Conservation (phyloP, 2,113 vertebrate species). For the Apistogramma diplotaenia region DNA sequence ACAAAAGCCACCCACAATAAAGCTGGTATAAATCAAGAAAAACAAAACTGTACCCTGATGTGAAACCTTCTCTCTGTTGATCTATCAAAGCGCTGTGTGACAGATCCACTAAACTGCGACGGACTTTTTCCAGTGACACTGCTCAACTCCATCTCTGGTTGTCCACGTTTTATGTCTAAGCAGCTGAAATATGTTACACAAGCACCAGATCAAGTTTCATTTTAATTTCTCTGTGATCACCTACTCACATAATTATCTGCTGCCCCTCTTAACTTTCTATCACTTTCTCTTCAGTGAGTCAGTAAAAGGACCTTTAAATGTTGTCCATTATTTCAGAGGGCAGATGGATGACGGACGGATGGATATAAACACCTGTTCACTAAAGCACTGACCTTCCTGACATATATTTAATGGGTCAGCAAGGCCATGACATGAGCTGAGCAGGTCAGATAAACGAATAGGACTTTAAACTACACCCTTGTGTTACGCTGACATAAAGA, state of each 20-base stretch:
- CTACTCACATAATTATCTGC: neutral
- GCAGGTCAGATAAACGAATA: neutral
- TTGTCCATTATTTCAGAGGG: neutral
- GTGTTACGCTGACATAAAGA: neutral
- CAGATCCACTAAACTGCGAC: neutral
- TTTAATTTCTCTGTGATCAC: constrained; percentile 14
- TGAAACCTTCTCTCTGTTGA: neutral
- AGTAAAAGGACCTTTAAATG: neutral
- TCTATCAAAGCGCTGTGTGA: neutral
- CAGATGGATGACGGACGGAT: neutral
- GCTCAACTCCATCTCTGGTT: neutral
- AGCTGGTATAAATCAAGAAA: neutral
- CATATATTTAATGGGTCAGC: neutral
- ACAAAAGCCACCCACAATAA: neutral
- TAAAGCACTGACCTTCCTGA: neutral
- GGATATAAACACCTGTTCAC: neutral
- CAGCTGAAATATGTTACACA: neutral
- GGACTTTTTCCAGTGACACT: neutral
- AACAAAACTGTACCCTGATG: neutral
- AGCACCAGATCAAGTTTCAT: neutral
- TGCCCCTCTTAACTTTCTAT: accelerated
- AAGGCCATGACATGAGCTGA: neutral
- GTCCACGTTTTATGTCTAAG: neutral
- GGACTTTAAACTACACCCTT: neutral
- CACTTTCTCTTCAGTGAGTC: neutral